Evolutionary conservation across 2,888 invertebrate genomes (phyloP), one percentile per base, ranked within the genome.

Genomic region (Amaurobius ferox): DNA sequence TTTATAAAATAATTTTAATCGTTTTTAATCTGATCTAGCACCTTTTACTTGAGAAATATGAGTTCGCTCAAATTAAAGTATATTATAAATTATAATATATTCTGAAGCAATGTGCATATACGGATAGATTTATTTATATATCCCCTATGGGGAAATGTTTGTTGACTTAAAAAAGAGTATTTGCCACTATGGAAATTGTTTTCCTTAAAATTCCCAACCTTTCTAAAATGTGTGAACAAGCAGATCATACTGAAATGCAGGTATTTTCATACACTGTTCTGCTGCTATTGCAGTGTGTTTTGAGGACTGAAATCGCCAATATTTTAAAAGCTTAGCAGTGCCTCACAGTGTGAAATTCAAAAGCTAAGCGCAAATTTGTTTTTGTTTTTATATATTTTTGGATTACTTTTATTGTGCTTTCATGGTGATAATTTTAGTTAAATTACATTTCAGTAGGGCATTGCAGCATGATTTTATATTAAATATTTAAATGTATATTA

Each of bases 251-350:
- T 67, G 9, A 85, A 78, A 78, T 85, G 64, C 71, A 67, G 83
- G 67, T 85, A 85, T 85, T 85, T 85, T 85, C 85, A 67, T 85
- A 85, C 44, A 62, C 70, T 85, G 76, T 77, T 77, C 71, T 72
- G 85, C 78, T 77, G 32, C 77, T 67, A 16, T 72, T 70, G 32
- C 64, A 62, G 71, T 44, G n/a, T 32, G 72, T n/a, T 32, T 16
- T 7, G 76, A 78, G 79, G 73, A 73, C 67, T 78, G 83, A 61
- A 55, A 68, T 61, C 40, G 78, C 72, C 78, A 73, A 78, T 78
- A 28, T 77, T 77, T 40, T 71, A 55, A 48, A 85, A 40, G 85
- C 85, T 85, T 78, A 78, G 67, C 85, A 78, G 78, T 85, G 78
- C 85, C 85, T 85, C 72, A 61, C 48, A 39, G n/a, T 66, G n/a